Conservation (phyloP, 2,888 invertebrate genomes). For the Chrysolina oricalcia region DNA sequence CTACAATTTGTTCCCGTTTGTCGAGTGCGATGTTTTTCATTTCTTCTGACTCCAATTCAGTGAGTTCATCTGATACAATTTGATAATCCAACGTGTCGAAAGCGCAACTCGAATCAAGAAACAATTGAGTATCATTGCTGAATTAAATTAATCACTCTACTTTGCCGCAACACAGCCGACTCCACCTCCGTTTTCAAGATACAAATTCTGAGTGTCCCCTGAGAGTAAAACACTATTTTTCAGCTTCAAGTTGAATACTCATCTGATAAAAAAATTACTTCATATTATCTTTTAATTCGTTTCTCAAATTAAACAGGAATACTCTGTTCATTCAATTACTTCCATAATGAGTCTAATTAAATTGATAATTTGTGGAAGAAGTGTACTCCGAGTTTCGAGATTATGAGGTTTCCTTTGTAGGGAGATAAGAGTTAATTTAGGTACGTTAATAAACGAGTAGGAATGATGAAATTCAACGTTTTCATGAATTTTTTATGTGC, state of each 20-base stretch:
- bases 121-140: too few species aligned
- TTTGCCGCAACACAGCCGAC: too few species aligned
- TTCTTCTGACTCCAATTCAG: too few species aligned
- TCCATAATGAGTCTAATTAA: neutral
- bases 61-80: too few species aligned
- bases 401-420: constrained; percentile 23
- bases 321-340: neutral
- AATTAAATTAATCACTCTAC: too few species aligned
- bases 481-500: neutral
- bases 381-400: constrained; percentile 14
- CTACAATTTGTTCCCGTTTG: too few species aligned
- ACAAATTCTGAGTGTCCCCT: too few species aligned
- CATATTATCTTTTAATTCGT: constrained; percentile 11
- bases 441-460: neutral
- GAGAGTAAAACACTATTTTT: neutral
- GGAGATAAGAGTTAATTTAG: constrained; percentile 23
- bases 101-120: too few species aligned
- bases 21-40: too few species aligned
- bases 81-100: too few species aligned
- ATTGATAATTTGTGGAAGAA: constrained; percentile 18
- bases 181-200: too few species aligned
- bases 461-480: neutral
- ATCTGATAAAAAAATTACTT: neutral
- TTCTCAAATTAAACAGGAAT: neutral
- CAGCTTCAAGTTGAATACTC: neutral